A percentile compares a stretch with the other conserved stretches of the same genome.
These are phyloP conservation scores for Drosophila lutescens DNA, from an alignment of 2,888 invertebrate species.

Conservation along the genomic window DNA sequence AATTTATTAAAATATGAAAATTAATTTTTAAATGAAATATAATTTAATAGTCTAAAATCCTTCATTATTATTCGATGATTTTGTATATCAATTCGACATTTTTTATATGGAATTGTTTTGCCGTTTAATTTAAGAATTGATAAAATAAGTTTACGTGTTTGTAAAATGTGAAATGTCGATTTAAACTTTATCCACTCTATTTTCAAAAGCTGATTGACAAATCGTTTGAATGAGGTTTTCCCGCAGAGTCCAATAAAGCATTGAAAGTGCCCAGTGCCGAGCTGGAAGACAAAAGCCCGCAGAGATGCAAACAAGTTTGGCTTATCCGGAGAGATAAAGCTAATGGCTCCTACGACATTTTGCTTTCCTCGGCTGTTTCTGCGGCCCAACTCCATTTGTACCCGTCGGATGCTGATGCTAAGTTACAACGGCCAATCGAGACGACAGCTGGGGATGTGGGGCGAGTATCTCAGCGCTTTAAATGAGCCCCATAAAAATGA, in stretches of 20 bases:
- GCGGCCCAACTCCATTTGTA: slow-evolving; percentile 10
- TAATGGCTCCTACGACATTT: slow-evolving; percentile 44
- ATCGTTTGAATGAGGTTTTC: slow-evolving; percentile 1
- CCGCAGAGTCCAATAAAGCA: slow-evolving; percentile 19
- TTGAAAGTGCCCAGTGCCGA: slow-evolving; percentile 2
- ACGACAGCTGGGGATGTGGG: slow-evolving; percentile 69
- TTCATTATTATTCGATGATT: too few species aligned
- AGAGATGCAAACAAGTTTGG: slow-evolving; percentile 21
- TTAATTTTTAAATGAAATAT: background rate
- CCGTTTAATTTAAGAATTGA: too few species aligned
- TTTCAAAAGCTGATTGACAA: slow-evolving; percentile 1
- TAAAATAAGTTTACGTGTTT: too few species aligned
- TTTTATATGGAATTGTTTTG: too few species aligned
- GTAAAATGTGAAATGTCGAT: too few species aligned
- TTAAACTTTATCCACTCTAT: background rate
- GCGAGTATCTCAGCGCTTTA: slow-evolving; percentile 65
- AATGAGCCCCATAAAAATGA: slow-evolving; percentile 78
- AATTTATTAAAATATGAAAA: background rate
- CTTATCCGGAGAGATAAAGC: slow-evolving; percentile 39
- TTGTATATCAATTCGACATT: too few species aligned
- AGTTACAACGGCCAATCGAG: slow-evolving; percentile 63
- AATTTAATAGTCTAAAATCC: background rate
- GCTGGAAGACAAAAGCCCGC: slow-evolving; percentile 10
- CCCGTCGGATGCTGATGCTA: slow-evolving; percentile 20
- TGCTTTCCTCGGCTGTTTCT: slow-evolving; percentile 23